Conservation (phyloP, 2,797 vertebrate species). For the Schizopygopsis pylzovi region DNA sequence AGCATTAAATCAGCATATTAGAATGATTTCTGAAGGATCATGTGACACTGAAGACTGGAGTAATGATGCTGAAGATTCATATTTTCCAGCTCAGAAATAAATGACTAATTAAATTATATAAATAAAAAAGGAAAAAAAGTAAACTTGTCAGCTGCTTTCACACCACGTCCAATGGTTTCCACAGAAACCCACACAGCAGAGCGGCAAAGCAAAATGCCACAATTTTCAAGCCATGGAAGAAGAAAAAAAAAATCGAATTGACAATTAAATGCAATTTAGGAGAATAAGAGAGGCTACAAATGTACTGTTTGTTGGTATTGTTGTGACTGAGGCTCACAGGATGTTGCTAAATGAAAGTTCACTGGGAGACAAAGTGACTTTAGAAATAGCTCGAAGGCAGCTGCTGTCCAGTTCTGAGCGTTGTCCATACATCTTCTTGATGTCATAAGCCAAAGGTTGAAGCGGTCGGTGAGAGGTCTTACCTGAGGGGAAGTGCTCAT, state of each 20-base stretch:
- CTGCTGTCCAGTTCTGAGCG: slow-evolving; percentile 61
- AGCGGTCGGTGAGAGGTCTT: slow-evolving; percentile 57
- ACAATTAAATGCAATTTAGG: neutral
- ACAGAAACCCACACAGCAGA: neutral
- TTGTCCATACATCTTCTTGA: slow-evolving; percentile 44
- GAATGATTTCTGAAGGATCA: neutral
- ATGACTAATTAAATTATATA: neutral
- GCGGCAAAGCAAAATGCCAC: neutral
- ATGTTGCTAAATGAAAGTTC: slow-evolving; percentile 7
- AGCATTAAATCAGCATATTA: neutral
- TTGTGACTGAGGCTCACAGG: neutral
- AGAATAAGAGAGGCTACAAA: neutral
- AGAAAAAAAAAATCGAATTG: neutral
- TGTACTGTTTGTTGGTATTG: neutral
- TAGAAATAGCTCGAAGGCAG: slow-evolving; percentile 56
- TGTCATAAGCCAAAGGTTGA: slow-evolving; percentile 38
- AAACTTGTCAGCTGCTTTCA: neutral
- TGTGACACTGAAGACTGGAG: neutral
- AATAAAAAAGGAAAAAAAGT: neutral
- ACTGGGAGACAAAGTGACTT: slow-evolving; percentile 40
- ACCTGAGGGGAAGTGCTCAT: slow-evolving; percentile 98
- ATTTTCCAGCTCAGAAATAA: neutral
- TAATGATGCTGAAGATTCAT: neutral
- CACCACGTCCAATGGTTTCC: neutral
- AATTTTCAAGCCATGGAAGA: neutral